Base-by-base conservation (phyloP, 2,113 vertebrate genomes). In the Esox niger region DNA sequence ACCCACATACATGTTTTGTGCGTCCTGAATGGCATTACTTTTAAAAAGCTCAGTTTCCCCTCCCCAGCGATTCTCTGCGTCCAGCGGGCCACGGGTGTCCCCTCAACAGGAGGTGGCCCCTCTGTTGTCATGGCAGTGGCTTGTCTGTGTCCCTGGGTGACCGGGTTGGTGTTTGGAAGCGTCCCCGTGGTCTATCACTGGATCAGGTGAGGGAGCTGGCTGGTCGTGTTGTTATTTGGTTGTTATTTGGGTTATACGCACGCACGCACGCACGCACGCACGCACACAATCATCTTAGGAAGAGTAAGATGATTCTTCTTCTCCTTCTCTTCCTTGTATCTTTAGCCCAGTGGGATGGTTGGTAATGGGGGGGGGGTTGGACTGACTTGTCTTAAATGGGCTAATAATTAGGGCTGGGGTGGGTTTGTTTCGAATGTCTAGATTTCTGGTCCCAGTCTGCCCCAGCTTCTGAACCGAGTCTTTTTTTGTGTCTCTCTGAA, bases 161-260 rank as follows among this genome's bases (percentile, higher is more conserved):
- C 82, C 4, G 91, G 91, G 26, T 4, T 79, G 30, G 76, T 90
- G 70, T 90, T 90, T 43, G 91, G 90, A 29, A 80, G 73, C 4
- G 65, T 92, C 21, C 90, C 90, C n/a, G 83, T 91, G 2, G 62
- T 87, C 59, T 88, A 87, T 31, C 2, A 73, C 20, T 92, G 90
- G 91, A 83, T 91, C 72, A 90, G 68, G 90, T 92, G 58, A 30
- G 38, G 38, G 38, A 43, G 4, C 11, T 10, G 15, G 13, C 11
- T 43, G 38, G 38, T 43, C 38, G 13, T 43, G 38, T 43, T 4
- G 38, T 5, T 33, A 33, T 33, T 43, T 43, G 38, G 38, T 43
- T 4, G 38, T 5, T 33, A 33, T 33, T 43, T 43, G 38, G 38
- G 13, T 17, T 4, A 43, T 43, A 43, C 38, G n/a, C n/a, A n/a